Evolutionary conservation across 1,140 invertebrate species (phyloP), one percentile per base, ranked within the genome.

Genomic region (Caenorhabditis tropicalis): DNA sequence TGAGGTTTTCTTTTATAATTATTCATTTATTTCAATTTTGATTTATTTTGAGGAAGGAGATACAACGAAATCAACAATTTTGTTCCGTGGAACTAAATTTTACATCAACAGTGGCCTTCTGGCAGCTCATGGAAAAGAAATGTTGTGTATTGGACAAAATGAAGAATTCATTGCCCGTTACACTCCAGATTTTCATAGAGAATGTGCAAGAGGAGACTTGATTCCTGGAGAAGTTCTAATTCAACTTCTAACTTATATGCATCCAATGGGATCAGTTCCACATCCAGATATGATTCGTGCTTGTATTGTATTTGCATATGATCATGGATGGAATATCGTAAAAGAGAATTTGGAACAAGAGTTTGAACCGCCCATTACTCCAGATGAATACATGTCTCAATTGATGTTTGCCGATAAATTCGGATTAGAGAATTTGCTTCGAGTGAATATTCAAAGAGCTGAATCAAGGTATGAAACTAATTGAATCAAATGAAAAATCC

Each of bases 231-330:
- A 74, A 74, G 65, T 74, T 24, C 65, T 74, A 43, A n/a, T 74
- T 24, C 33, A 74, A 43, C 36, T 74, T 9, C 36, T 74, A n/a
- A 46, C 65, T 15, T 74, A 74, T 24, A 74, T 74, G 65, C 65
- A 74, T 74, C 65, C 65, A 46, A 39, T 74, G 65, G 65, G 65
- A 74, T 33, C 43, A 7, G 36, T 74, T 27, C 65, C 65, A 10
- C 65, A 74, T 74, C 65, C 65, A 31, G 21, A 43, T 74, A 74
- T 74, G 65, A 74, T 74, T 74, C 65, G 65, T 43, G 65, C 65
- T 9, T 74, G 65, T n/a, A 43, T 74, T 24, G 65, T 74, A 1
- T 74, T 74, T 43, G 65, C 65, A 12, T 21, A 43, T 24, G 65
- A 74, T 27, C 65, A 74, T 15, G 65, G 65, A 74, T 74, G 65